These are phyloP conservation scores for Uloborus diversus DNA, from an alignment of 1,140 invertebrate genomes.

Conservation along the genomic window DNA sequence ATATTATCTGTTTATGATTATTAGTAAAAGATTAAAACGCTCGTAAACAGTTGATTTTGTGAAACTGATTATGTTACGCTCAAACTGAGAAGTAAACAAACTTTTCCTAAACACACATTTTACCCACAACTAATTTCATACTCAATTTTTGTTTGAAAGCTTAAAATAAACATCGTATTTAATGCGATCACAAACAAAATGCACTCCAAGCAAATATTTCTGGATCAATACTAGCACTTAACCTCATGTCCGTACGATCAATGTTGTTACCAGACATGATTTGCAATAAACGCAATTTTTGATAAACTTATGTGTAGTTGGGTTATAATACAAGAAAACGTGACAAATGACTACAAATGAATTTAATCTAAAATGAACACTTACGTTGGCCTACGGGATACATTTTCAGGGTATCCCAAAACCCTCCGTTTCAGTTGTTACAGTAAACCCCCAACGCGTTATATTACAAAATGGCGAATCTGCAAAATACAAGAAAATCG, in stretches of 20 bases:
- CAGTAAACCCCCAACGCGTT: not conserved
- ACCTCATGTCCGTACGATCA: not conserved
- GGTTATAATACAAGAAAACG: not conserved
- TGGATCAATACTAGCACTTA: not conserved
- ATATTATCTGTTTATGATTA: no score
- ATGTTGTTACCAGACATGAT: not conserved
- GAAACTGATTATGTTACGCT: no score
- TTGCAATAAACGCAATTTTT: no score
- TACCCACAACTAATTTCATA: no score
- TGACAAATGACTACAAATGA: not conserved
- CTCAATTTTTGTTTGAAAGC: no score
- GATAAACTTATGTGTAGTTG: not conserved
- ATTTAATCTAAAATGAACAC: not conserved
- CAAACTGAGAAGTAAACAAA: no score
- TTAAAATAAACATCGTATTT: no score
- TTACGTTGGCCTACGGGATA: slow-evolving; percentile 54
- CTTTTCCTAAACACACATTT: no score
- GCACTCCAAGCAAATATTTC: not conserved
- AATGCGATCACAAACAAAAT: not conserved
- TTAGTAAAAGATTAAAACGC: no score
- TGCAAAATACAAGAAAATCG: no score
- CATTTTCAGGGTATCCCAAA: slow-evolving; percentile 30
- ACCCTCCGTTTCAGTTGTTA: not conserved
- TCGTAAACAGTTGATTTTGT: no score
- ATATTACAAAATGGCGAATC: slow-evolving; percentile 3